Percentiles rank a stretch among this genome's conserved stretches.
Conservation (phyloP, 2,888 invertebrate species). For the Mantis religiosa region DNA sequence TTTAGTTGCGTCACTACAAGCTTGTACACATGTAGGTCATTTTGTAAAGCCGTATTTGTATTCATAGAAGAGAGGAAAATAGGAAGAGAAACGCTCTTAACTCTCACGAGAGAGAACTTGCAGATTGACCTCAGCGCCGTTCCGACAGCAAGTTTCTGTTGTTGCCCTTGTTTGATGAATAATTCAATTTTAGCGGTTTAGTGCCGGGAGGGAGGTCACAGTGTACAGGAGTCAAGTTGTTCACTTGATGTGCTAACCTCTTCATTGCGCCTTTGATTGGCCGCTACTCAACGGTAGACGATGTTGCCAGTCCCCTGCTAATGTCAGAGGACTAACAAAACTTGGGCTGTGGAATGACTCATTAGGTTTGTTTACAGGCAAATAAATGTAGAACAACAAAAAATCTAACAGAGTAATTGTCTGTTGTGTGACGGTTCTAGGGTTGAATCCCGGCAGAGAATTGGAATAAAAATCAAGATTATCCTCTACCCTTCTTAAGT, state of each 20-base stretch:
- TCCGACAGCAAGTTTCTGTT: neutral
- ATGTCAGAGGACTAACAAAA: neutral
- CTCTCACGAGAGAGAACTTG: neutral
- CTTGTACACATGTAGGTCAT: neutral
- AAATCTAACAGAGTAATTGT: no score
- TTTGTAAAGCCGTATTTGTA: neutral
- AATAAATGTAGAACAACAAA: no score
- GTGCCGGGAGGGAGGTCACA: no score
- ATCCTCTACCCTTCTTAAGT: no score
- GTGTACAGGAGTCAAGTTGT: neutral
- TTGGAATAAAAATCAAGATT: no score
- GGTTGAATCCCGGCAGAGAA: no score
- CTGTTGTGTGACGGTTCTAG: no score
- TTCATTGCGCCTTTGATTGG: neutral
- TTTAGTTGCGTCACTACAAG: no score
- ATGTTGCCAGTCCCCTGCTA: neutral
- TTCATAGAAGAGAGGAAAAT: neutral
- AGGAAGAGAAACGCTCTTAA: neutral
- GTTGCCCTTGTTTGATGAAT: neutral
- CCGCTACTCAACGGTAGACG: neutral
- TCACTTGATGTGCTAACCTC: neutral
- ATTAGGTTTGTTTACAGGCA: no score
- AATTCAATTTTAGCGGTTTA: neutral
- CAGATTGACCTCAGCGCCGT: neutral
- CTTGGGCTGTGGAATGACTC: no score